Conservation (phyloP, 2,888 invertebrate genomes). For the Pristionchus maxplancki region DNA sequence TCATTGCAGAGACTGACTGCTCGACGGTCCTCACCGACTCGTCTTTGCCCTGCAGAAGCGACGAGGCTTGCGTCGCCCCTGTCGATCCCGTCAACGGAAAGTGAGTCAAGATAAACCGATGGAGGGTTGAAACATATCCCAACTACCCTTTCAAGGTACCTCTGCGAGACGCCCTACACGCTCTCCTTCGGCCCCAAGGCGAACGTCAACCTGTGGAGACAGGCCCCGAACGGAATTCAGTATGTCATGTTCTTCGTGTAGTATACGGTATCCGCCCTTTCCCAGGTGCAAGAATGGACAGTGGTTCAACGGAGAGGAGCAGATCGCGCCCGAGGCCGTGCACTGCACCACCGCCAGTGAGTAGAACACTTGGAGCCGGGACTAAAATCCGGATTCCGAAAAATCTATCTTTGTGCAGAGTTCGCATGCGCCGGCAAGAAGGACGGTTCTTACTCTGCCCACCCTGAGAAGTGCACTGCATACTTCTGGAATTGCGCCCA, state of each 20-base stretch:
- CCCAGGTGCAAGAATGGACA: constrained; percentile 47
- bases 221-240: constrained; percentile 23
- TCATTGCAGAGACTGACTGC: constrained; percentile 18
- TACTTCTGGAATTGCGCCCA: constrained; percentile 53
- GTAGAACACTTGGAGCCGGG: background rate
- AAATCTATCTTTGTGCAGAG: background rate
- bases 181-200: constrained; percentile 44
- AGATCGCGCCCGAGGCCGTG: constrained; percentile 28
- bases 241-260: background rate
- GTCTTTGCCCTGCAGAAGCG: background rate
- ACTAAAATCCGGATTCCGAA: background rate
- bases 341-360: constrained; percentile 46
- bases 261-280: background rate
- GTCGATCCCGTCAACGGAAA: constrained; percentile 23
- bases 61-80: background rate
- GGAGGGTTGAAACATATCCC: background rate
- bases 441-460: constrained; percentile 32
- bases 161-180: constrained; percentile 44
- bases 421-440: constrained; percentile 37
- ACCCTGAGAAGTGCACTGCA: constrained; percentile 37
- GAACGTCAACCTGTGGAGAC: constrained; percentile 25
- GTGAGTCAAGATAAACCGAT: background rate
- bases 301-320: constrained; percentile 32
- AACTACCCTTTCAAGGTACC: background rate
- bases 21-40: constrained; percentile 11